Evolutionary conservation across 2,888 invertebrate species (phyloP), one percentile per base, ranked within the genome.

Genomic region (Carterocephalus palaemon): DNA sequence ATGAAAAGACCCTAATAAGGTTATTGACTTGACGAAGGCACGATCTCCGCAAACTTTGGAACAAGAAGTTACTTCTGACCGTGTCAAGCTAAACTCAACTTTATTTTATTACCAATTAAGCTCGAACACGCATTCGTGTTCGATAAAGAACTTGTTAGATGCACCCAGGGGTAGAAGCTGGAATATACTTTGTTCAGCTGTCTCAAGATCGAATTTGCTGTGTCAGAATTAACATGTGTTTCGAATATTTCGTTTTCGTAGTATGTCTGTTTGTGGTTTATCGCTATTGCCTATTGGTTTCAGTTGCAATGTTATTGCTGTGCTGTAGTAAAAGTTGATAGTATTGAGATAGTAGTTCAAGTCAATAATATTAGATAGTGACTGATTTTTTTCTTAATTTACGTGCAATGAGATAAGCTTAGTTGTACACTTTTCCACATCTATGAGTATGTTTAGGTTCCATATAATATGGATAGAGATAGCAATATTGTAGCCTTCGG

Each of bases 61-160:
- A 41, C 24, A 41, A 41, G 23, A 41, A 41, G 23, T 40, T 29
- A 12, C 17, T 37, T 26, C 37, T 41, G 41, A 41, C 26, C 41
- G 3, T 3, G 1, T 2, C 13, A 19, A 16, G 6, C 7, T 1
- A 41, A 41, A 33, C 7, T 1, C 1, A 26, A 26, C 19, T 5
- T 19, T 41, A 41, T 13, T 2, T 2, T 0, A 3, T 5, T 4
- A 15, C 2, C 1, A n/a, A 9, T 19, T 26, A 19, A 41, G 41
- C 33, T 7, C 9, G 26, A 22, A 9, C 5, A 12, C 12, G 7
- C 10, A 26, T 26, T 12, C 26, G 12, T 12, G 7, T 12, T 26
- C 12, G n/a, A n/a, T 12, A 7, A 2, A 12, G 2, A 12, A 26
- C 6, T 10, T 26, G 6, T 6, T 26, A 12, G 9, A 1, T 9